Conservation (phyloP, 2,888 invertebrate species). For the Megalurothrips usitatus region DNA sequence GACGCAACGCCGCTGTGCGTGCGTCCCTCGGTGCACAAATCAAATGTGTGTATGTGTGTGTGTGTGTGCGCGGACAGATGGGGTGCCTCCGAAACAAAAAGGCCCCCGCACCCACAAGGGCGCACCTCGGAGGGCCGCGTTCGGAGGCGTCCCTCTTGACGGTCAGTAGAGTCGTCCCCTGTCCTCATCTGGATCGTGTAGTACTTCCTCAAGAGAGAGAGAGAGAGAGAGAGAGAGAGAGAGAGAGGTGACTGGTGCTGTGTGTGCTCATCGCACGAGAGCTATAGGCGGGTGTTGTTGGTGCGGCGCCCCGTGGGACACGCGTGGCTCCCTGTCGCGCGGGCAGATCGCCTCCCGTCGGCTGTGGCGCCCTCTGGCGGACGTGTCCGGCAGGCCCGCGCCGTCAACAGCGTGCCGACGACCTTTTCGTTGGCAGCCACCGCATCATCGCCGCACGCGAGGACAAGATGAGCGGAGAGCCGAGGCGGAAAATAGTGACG, state of each 20-base stretch:
- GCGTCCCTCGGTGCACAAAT: neutral
- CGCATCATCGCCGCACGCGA: too few relatives aligned
- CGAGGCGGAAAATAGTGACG: too few relatives aligned
- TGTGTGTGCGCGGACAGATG: neutral
- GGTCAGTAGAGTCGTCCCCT: neutral
- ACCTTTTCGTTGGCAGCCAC: too few relatives aligned
- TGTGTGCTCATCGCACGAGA: neutral
- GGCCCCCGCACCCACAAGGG: neutral
- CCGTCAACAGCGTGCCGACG: too few relatives aligned
- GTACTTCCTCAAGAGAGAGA: neutral
- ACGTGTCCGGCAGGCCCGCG: too few relatives aligned
- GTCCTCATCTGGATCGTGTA: neutral
- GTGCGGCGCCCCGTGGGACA: neutral
- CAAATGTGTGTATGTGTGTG: neutral
- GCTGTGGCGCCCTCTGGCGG: neutral
- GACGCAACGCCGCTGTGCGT: neutral
- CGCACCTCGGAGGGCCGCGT: neutral
- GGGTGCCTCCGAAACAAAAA: neutral
- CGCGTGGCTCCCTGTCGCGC: neutral
- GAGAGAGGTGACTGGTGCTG: neutral
- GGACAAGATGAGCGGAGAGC: too few relatives aligned
- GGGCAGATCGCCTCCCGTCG: neutral
- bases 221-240: neutral
- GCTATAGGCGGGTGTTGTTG: too few relatives aligned
- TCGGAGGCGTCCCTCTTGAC: neutral